Evolutionary conservation across 2,113 vertebrate species (phyloP), one percentile per base, ranked within the genome.

Genomic region (Carlito syrichta): DNA sequence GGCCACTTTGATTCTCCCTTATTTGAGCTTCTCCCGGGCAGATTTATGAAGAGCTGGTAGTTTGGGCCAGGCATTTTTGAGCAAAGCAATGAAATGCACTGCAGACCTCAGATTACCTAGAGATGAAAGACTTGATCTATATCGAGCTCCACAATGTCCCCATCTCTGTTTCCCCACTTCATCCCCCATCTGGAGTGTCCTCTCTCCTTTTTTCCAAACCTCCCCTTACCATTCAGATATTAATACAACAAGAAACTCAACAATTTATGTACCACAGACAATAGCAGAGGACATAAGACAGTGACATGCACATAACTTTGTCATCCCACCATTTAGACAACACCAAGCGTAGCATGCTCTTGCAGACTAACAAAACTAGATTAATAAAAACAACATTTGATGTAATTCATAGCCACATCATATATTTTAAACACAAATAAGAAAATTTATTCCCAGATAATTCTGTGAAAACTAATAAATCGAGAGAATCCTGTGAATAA

Each of bases 341-440:
- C 76, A 78, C 9, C 38, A 87, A 90, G 81, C 17, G 83, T 0
- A 76, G 35, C 19, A 85, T 19, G 25, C 38, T 63, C 74, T 2
- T 9, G 2, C 32, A 22, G 6, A n/a, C 82, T n/a, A 91, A 84
- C 14, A 74, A 87, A 84, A 91, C 45, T 54, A 38, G 16, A n/a
- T 35, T 73, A 83, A 83, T 30, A 73, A 94, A 94, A 22, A 32
- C 1, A 27, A 14, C 62, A 60, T 30, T 35, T 23, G 14, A 90
- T 63, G 52, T 56, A 85, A 96, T 45, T 88, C 56, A 91, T 60
- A 93, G 50, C 25, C 38, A 52, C 30, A 69, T 69, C 32, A 79
- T 87, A 69, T 71, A 91, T 76, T 89, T 93, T 77, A 86, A 96
- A 66, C 71, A 40, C 35, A 66, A 58, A 77, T 91, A 35, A 88